Conservation (phyloP, 1,140 invertebrate genomes). For the Cydia fagiglandana region DNA sequence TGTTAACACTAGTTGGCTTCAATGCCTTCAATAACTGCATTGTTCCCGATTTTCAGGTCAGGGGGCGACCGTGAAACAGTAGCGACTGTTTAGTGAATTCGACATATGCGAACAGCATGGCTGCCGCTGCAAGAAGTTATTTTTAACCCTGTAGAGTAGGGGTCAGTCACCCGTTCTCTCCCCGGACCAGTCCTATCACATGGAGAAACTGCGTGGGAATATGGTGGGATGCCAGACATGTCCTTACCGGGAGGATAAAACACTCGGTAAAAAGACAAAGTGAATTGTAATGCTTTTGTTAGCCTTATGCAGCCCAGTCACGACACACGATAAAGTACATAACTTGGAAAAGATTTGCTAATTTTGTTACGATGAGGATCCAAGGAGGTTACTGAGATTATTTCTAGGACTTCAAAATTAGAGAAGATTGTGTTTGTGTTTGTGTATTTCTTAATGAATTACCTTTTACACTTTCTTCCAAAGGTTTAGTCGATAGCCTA, state of each 20-base stretch:
- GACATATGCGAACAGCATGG: constrained; percentile 77
- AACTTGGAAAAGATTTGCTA: background rate
- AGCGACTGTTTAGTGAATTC: constrained; percentile 77
- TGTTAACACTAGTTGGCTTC: background rate
- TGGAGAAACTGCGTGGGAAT: constrained; percentile 75
- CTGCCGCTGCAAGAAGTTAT: constrained; percentile 71
- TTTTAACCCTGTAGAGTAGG: constrained; percentile 75
- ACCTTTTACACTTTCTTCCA: too few relatives aligned
- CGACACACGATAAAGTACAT: constrained; percentile 35
- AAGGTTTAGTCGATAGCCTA: too few relatives aligned
- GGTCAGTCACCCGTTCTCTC: constrained; percentile 74
- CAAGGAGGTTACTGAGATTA: background rate
- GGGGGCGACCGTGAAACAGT: constrained; percentile 75
- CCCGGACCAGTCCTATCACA: constrained; percentile 71
- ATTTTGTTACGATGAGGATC: background rate
- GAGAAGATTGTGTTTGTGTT: too few relatives aligned
- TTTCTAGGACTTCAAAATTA: background rate
- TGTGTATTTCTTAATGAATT: too few relatives aligned
- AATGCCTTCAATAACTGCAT: constrained; percentile 16
- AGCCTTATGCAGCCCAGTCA: constrained; percentile 40
- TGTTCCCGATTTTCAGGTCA: constrained; percentile 64
- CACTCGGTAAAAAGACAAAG: constrained; percentile 48
- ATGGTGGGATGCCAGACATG: constrained; percentile 54
- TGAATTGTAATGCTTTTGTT: constrained; percentile 27
- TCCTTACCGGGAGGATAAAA: constrained; percentile 51